These are phyloP conservation scores for Coracopsis vasa DNA, from an alignment of 2,113 vertebrate genomes.

Conservation along the genomic window DNA sequence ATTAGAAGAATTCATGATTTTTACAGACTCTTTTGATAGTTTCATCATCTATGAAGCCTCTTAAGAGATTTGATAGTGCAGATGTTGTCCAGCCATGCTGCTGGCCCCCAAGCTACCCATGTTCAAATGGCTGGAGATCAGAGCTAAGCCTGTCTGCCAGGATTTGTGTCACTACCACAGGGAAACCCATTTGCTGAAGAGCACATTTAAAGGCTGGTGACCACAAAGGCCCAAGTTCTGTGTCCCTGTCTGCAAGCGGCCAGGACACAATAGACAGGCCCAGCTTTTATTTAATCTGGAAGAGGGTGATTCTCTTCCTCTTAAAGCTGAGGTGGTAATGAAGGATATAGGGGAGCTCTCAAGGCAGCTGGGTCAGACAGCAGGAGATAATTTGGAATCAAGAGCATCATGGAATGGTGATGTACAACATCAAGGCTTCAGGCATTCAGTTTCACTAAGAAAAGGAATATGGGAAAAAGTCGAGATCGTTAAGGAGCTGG, in stretches of 20 bases:
- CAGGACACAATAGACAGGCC: background rate
- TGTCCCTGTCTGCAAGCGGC: background rate
- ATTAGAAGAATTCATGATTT: background rate
- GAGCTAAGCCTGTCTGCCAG: background rate
- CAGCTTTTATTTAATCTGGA: background rate
- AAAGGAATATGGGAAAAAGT: background rate
- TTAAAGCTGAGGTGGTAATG: too few relatives aligned
- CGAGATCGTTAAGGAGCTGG: background rate
- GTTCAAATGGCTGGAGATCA: background rate
- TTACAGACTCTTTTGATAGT: background rate
- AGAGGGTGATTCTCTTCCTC: background rate
- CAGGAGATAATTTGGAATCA: background rate
- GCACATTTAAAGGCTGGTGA: background rate
- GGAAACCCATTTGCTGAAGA: background rate
- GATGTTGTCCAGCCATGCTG: background rate
- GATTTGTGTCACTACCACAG: fast-evolving
- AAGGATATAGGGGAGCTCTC: too few relatives aligned
- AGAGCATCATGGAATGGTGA: fast-evolving
- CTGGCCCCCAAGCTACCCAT: background rate
- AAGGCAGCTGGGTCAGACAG: background rate
- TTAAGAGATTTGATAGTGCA: fast-evolving
- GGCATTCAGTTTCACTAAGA: fast-evolving
- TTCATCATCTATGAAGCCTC: background rate
- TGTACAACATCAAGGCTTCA: background rate
- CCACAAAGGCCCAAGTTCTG: background rate